Conservation (phyloP, 2,797 vertebrate genomes). For the Pangasius mekongensis region DNA sequence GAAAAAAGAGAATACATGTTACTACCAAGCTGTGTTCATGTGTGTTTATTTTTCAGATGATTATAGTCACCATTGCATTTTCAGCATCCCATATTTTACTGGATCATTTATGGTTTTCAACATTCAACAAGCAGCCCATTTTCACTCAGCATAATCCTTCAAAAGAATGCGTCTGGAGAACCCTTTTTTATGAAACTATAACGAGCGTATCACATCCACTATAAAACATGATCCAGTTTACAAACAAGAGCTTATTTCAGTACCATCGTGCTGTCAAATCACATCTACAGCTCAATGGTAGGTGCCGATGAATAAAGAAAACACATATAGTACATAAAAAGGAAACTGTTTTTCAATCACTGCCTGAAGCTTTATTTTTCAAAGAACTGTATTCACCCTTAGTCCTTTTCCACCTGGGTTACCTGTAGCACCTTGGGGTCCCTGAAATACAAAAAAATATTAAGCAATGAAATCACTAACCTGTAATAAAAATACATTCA, state of each 20-base stretch:
- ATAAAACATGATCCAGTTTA: constrained; percentile 57
- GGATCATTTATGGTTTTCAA: neutral
- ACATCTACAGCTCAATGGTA: neutral
- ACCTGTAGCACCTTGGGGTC: constrained; percentile 72
- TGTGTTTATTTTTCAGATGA: constrained; percentile 16
- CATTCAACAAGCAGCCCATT: constrained; percentile 41
- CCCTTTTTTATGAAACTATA: neutral
- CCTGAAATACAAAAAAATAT: constrained; percentile 72
- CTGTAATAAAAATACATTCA: neutral
- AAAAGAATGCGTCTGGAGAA: constrained; percentile 34
- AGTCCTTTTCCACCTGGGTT: constrained; percentile 73
- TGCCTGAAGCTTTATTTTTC: neutral
- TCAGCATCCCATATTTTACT: neutral
- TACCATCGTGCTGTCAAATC: neutral
- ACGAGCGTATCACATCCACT: constrained; percentile 36
- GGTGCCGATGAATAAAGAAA: neutral
- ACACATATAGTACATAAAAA: neutral
- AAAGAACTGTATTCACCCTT: constrained; percentile 69
- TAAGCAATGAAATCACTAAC: neutral
- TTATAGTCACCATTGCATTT: neutral
- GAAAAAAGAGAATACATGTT: neutral
- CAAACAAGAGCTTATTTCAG: neutral
- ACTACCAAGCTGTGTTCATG: constrained; percentile 1
- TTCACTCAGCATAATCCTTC: constrained; percentile 21
- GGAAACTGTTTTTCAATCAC: neutral